A percentile compares a stretch with the other conserved stretches of the same genome.
Conservation (phyloP, 1,140 invertebrate genomes). For the Papilio machaon region DNA sequence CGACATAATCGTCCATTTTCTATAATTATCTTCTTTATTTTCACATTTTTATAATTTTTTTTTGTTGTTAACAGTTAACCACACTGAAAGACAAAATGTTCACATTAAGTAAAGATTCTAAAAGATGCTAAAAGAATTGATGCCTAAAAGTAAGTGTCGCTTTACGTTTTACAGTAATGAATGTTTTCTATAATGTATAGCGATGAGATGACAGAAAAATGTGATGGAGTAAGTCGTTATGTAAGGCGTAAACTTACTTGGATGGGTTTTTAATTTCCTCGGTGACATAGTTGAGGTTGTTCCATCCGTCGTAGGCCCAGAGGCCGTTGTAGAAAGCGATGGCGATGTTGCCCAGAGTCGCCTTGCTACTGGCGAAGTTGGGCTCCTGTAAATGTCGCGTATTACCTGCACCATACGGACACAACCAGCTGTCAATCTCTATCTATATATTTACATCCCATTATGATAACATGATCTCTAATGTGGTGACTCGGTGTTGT, state of each 20-base stretch:
- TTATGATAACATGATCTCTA: conserved; percentile 52
- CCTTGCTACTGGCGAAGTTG: conserved; percentile 88
- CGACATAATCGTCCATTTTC: too few relatives aligned
- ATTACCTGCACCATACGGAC: conserved; percentile 86
- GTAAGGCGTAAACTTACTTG: conserved; percentile 84
- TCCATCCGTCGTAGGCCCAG: conserved; percentile 99
- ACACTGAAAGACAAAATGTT: too few relatives aligned
- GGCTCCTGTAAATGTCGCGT: conserved; percentile 93
- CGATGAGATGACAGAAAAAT: neutral
- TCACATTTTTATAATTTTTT: too few relatives aligned
- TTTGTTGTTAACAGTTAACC: too few relatives aligned
- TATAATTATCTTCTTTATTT: too few relatives aligned
- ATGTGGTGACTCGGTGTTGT: conserved; percentile 9
- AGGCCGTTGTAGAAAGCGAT: conserved; percentile 98
- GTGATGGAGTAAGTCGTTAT: conserved; percentile 11
- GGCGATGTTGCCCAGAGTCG: conserved; percentile 93
- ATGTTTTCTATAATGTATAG: neutral
- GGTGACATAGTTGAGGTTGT: conserved; percentile 99
- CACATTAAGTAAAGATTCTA: too few relatives aligned
- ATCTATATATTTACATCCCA: conserved; percentile 63
- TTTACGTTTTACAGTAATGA: neutral
- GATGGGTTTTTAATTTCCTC: conserved; percentile 99
- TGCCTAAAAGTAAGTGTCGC: neutral
- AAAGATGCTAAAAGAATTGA: too few relatives aligned
- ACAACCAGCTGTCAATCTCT: conserved; percentile 77